Evolutionary conservation across 2,888 invertebrate genomes (phyloP), one percentile per base, ranked within the genome.

Genomic region (Polydesmus complanatus): DNA sequence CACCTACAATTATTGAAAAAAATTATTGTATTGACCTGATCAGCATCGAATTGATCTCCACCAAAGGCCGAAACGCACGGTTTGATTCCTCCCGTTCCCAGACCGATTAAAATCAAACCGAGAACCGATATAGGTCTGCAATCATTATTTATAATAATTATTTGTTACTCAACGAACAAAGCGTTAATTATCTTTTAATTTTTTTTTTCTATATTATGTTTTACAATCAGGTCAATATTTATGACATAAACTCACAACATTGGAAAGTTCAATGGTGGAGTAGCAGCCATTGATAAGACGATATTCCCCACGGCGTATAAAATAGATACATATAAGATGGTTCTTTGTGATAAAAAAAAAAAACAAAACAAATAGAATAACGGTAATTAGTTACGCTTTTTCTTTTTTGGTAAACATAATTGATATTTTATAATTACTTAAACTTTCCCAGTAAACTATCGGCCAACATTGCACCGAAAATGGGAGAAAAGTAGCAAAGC

Each of bases 381-480:
- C n/a, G n/a, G n/a, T n/a, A n/a, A n/a, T 21, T 3, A 22, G 8
- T 21, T 21, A 3, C 3, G 14, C 14, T 48, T 50, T 50, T 50
- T 11, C 19, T 50, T 21, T 50, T 50, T 14, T 37, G 37, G 37
- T 14, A 37, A 37, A 5, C 37, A 25, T 3, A 53, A 53, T 53
- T 3, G 2, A 53, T 53, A 53, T 53, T 2, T n/a, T 53, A 22
- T 53, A 11, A 66, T 65, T 67, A 79, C 80, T 79, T 84, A 75
- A 87, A 97, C 76, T 92, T 88, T 56, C 96, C 96, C 54, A 94
- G 78, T 77, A 82, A 85, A 63, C 92, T 89, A 74, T 97, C 97
- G 0, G 96, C 93, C 48, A 97, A 75, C 70, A 96, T 87, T 27
- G 95, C 96, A 1, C 97, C 97, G 27, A 93, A 69, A 1, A 94